Percentiles rank a stretch among this genome's conserved stretches.
Evolutionary conservation across 2,797 vertebrate genomes (phyloP).

Genomic region (Aotus griseimembra): DNA sequence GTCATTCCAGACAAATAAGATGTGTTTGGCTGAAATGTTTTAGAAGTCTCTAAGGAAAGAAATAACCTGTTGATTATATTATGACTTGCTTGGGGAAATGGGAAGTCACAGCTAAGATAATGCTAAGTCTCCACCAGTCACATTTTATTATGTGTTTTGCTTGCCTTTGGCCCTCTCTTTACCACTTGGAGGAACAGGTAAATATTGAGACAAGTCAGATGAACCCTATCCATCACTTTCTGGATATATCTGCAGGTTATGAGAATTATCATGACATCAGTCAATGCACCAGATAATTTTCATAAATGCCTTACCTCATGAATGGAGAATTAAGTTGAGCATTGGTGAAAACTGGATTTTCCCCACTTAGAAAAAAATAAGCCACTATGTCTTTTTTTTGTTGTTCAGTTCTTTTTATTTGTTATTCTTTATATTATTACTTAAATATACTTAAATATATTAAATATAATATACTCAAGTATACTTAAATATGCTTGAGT

Average conservation of each 20-base stretch:
- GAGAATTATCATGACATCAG: background rate
- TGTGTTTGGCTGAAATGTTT: conserved; percentile 29
- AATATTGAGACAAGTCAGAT: background rate
- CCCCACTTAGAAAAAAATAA: background rate
- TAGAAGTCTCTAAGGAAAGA: conserved; percentile 46
- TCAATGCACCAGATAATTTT: background rate
- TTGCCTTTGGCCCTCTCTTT: background rate
- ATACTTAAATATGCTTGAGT: too few relatives aligned
- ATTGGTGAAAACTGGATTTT: background rate
- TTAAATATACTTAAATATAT: too few relatives aligned
- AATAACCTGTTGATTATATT: conserved; percentile 51
- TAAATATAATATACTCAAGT: too few relatives aligned
- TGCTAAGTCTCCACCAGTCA: background rate
- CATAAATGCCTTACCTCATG: background rate
- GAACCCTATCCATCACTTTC: background rate
- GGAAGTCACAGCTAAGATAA: conserved; percentile 41
- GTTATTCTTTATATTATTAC: background rate
- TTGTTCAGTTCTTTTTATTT: background rate
- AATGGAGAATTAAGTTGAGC: conserved; percentile 1
- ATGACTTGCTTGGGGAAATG: conserved; percentile 23
- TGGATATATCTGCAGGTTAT: background rate
- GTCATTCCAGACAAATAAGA: conserved; percentile 56
- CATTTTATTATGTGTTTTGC: background rate
- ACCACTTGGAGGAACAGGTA: conserved; percentile 16
- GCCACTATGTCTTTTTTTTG: background rate